Evolutionary conservation across 1,140 invertebrate genomes (phyloP), one percentile per base, ranked within the genome.

Genomic region (Papilio machaon): DNA sequence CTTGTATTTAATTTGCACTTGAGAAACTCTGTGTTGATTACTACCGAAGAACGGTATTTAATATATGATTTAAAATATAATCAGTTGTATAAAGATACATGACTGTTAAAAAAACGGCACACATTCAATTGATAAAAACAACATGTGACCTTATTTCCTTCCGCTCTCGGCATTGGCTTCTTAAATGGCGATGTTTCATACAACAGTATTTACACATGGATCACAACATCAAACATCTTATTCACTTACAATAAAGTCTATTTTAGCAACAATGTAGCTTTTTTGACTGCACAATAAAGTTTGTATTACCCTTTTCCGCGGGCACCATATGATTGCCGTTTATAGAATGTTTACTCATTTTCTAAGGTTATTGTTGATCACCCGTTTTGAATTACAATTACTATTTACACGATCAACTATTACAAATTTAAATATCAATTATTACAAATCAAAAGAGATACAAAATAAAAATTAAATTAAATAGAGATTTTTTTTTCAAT

Each of bases 131-230:
- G 75, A 81, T 85, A 84, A 85, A 84, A 77, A 79, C 78, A 82
- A 79, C 77, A 81, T 76, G 49, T 75, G 85, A 83, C 89, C 89
- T 90, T 88, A 88, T 85, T 90, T 90, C 89, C 89, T 90, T 90
- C 89, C 89, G 88, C 77, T 83, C 70, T 73, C 79, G 87, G 67
- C 87, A 88, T 88, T 87, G 85, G 74, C 75, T 73, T 81, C 73
- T 70, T 80, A 85, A 88, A 88, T 86, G 86, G 85, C 84, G 85
- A 86, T 86, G 86, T 84, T 81, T 81, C 81, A 82, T 81, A 81
- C 80, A 75, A 76, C 54, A 74, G 64, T 49, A 74, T 73, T 73
- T 81, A 60, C 47, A 23, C 46, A 17, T 67, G 11, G 11, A 11
- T 19, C 23, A 47, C 15, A 23, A 7, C 15, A 64, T 23, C 47